Base-by-base conservation (phyloP, 2,113 vertebrate species). In the Entelurus aequoreus region DNA sequence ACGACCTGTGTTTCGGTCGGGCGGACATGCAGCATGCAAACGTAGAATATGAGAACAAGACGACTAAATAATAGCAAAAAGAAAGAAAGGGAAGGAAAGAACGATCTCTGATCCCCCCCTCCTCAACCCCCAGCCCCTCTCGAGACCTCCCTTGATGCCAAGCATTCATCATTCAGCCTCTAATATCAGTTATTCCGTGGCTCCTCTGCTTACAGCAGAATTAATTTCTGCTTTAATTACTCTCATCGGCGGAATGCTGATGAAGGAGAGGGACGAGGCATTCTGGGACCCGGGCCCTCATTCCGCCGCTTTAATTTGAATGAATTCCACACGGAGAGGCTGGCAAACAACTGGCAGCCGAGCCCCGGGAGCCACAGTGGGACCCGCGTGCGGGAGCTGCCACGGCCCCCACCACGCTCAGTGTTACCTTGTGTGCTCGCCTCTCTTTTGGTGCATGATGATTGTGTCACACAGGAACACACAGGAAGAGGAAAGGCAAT, bases 151-250 rank as follows among this genome's bases (percentile, higher is more conserved):
- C 95, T 99, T 98, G 96, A 99, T 98, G 94, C 95, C 94, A 97
- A 93, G 94, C 95, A 99, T 99, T 99, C 96, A 99, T 99, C 96
- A 99, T 97, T 95, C 93, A 94, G 94, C 94, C 93, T 97, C 96
- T 98, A 98, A 99, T 99, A 98, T 99, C 96, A 98, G 96, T 99
- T 97, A 98, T 98, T 97, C 97, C 95, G 96, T 95, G 94, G 94
- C 96, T 98, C 96, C 95, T 99, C 96, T 99, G 96, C 96, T 98
- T 97, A 97, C 94, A 97, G 94, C 97, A 98, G 97, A 99, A 99
- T 99, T 99, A 98, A 99, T 99, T 98, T 98, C 95, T 96, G 95
- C 96, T 98, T 98, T 99, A 99, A 99, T 99, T 98, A 99, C 95
- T 99, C 97, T 98, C 96, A 97, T 98, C 95, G 94, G 95, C 95